Percentiles rank a stretch among this genome's conserved stretches.
Evolutionary conservation across 2,113 vertebrate genomes (phyloP).

Genomic region (Acanthisitta chloris): DNA sequence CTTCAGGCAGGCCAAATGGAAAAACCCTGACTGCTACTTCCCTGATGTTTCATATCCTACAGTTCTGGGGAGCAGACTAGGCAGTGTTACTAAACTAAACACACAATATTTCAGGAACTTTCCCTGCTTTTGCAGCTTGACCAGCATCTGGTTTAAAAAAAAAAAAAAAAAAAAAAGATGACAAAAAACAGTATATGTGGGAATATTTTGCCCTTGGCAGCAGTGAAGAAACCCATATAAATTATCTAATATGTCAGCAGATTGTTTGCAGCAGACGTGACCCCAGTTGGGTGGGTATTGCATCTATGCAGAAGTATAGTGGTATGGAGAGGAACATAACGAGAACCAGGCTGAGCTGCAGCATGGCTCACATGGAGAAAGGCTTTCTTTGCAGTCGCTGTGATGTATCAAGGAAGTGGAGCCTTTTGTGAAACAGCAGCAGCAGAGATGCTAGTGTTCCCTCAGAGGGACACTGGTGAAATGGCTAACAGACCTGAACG

Average conservation of each 20-base stretch:
- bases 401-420: slow-evolving; percentile 45
- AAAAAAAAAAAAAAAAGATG: not conserved
- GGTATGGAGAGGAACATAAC: slow-evolving; percentile 11
- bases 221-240: slow-evolving; percentile 28
- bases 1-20: not conserved
- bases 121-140: not conserved
- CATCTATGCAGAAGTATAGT: not conserved
- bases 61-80: not conserved
- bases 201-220: slow-evolving; percentile 47
- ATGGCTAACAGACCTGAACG: slow-evolving; percentile 24
- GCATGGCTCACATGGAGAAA: not conserved
- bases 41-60: not conserved
- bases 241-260: slow-evolving; percentile 48
- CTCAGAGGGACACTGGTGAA: not conserved
- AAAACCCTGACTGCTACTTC: not conserved
- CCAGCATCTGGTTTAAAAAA: not conserved
- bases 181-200: not conserved
- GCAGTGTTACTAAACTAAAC: not conserved
- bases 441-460: not conserved
- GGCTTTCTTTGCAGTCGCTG: slow-evolving; percentile 22
- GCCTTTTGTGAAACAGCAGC: slow-evolving; percentile 32
- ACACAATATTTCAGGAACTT: not conserved
- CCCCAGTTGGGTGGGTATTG: slow-evolving; percentile 39
- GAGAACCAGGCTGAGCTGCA: slow-evolving; percentile 43
- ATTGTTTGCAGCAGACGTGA: slow-evolving; percentile 51